These are phyloP conservation scores for Sturnus vulgaris DNA, from an alignment of 2,113 vertebrate genomes.

Conservation along the genomic window DNA sequence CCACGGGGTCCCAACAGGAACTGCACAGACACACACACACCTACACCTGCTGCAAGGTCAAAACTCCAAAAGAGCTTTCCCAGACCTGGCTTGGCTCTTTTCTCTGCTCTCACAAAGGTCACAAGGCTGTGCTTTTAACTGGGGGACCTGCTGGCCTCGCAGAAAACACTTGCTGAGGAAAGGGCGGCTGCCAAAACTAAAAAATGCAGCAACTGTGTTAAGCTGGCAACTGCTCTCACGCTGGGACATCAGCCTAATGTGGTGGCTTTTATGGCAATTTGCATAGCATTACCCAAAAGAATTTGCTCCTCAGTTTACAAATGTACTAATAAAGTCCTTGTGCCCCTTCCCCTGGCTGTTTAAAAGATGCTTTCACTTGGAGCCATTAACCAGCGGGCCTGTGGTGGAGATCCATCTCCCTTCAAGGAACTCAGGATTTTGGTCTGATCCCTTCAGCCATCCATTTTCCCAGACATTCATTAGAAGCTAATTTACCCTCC, in stretches of 20 bases:
- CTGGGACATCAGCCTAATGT: conserved; percentile 28
- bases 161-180: neutral
- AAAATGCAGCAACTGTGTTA: neutral
- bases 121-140: neutral
- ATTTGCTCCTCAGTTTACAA: neutral
- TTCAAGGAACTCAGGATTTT: conserved; percentile 31
- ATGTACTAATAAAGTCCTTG: conserved; percentile 1
- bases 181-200: neutral
- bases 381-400: conserved; percentile 4
- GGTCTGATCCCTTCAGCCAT: conserved; percentile 24
- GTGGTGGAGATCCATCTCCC: conserved; percentile 12
- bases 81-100: neutral
- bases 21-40: neutral
- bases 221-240: neutral
- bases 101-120: neutral
- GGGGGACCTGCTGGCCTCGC: neutral
- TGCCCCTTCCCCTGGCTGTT: neutral
- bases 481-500: conserved; percentile 68
- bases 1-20: accelerated
- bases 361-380: neutral
- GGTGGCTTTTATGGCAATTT: conserved; percentile 29
- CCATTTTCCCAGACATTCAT: conserved; percentile 58
- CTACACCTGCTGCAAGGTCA: neutral
- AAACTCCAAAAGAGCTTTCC: neutral
- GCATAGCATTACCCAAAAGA: conserved; percentile 43